Conservation (phyloP, 2,888 invertebrate species). For the Papilio protenor region DNA sequence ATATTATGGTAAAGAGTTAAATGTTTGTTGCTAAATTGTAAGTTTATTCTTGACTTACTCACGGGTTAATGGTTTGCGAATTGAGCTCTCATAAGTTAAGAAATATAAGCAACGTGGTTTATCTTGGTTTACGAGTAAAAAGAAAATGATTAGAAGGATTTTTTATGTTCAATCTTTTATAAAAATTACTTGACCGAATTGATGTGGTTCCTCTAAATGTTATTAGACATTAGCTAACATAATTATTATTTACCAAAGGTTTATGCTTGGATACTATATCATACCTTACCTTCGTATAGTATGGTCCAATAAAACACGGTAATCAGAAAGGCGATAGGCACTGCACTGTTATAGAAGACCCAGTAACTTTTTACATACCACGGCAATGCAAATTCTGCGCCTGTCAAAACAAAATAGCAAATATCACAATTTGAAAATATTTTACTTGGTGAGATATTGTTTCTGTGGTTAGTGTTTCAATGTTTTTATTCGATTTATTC, state of each 20-base stretch:
- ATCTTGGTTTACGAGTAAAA: not conserved
- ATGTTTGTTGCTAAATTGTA: not conserved
- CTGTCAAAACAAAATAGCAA: conserved; percentile 55
- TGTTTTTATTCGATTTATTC: not conserved
- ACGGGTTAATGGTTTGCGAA: not conserved
- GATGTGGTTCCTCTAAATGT: too few relatives aligned
- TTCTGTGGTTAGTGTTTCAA: not conserved
- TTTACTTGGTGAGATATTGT: not conserved
- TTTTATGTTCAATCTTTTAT: too few relatives aligned
- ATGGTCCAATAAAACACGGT: conserved; percentile 79
- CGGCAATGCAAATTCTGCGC: conserved; percentile 68
- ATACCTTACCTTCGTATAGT: conserved; percentile 67
- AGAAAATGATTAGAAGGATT: too few relatives aligned
- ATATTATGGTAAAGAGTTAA: not conserved
- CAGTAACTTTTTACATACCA: conserved; percentile 78
- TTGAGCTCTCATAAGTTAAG: not conserved
- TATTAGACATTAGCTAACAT: too few relatives aligned
- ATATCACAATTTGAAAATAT: not conserved
- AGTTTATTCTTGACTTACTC: not conserved
- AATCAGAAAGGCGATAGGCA: conserved; percentile 75
- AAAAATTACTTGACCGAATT: too few relatives aligned
- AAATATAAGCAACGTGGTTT: not conserved
- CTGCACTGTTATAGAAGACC: conserved; percentile 73
- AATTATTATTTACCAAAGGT: not conserved
- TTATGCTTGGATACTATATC: not conserved